phyloP scores from a whole-genome alignment of 2,797 vertebrate genomes.

The Micropoecilia bifurca region DNA sequence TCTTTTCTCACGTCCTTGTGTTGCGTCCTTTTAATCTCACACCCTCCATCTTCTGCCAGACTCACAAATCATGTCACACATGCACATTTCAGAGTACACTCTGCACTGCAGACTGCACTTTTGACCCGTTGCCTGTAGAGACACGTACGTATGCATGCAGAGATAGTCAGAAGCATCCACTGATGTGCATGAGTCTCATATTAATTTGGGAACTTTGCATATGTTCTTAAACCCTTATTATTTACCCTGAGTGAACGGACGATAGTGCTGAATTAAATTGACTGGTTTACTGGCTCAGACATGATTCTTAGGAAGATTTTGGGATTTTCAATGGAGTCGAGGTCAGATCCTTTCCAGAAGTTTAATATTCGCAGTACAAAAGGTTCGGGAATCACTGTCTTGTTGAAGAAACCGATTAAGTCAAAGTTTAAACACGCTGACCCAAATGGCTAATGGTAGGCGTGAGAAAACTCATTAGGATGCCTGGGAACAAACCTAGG shows the following conservation, averaged over 20 bases:
- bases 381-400: not conserved
- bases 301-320: not conserved
- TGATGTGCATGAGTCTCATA: not conserved
- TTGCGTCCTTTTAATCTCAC: conserved; percentile 45
- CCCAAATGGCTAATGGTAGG: not conserved
- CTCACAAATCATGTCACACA: conserved; percentile 33
- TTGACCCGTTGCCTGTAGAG: conserved; percentile 29
- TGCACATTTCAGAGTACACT: conserved; percentile 3
- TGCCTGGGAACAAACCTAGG: not conserved
- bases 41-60: conserved; percentile 36
- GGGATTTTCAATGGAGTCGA: not conserved
- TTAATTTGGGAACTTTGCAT: not conserved
- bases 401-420: not conserved
- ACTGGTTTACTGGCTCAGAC: not conserved
- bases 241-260: not conserved
- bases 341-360: not conserved
- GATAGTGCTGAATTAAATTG: not conserved
- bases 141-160: not conserved
- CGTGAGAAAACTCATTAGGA: not conserved
- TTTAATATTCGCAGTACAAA: not conserved
- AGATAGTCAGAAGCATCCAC: not conserved
- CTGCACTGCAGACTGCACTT: conserved; percentile 20
- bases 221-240: not conserved
- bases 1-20: conserved; percentile 38
- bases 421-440: not conserved